A percentile compares a stretch with the other conserved stretches of the same genome.
Conservation (phyloP, 37 sponge, comb jelly and placozoan genomes). For the Halisarca cf. caerulea region DNA sequence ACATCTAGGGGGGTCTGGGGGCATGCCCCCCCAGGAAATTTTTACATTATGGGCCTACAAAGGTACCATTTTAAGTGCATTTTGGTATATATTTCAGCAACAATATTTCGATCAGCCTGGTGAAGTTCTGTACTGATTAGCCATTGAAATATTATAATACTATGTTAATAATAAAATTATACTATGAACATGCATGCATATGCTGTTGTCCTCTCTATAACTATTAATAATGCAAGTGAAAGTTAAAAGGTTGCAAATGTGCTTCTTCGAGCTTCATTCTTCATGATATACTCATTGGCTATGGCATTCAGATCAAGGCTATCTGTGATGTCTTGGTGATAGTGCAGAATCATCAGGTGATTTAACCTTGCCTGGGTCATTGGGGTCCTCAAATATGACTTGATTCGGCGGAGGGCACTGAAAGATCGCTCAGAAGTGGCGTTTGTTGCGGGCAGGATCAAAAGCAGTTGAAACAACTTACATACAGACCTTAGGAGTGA, state of each 20-base stretch:
- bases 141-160: no score
- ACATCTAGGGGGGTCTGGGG: no score
- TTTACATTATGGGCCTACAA: no score
- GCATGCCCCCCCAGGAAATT: no score
- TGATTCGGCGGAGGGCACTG: constrained; percentile 70
- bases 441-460: constrained; percentile 79
- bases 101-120: no score
- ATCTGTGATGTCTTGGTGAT: constrained; percentile 58
- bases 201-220: no score
- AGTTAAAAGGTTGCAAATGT: constrained; percentile 30
- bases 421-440: constrained; percentile 71
- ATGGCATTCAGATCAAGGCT: constrained; percentile 41
- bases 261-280: constrained; percentile 36
- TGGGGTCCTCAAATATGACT: constrained; percentile 71
- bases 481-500: constrained; percentile 41
- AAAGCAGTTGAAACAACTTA: constrained; percentile 57
- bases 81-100: no score
- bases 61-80: no score
- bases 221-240: no score
- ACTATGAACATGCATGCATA: no score
- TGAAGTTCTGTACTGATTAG: no score
- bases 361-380: constrained; percentile 73
- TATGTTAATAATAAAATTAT: no score
- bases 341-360: constrained; percentile 68
- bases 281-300: constrained; percentile 55